A percentile compares a stretch with the other conserved stretches of the same genome.
Evolutionary conservation across 2,888 invertebrate genomes (phyloP).

Genomic region (Nomada ruficornis): DNA sequence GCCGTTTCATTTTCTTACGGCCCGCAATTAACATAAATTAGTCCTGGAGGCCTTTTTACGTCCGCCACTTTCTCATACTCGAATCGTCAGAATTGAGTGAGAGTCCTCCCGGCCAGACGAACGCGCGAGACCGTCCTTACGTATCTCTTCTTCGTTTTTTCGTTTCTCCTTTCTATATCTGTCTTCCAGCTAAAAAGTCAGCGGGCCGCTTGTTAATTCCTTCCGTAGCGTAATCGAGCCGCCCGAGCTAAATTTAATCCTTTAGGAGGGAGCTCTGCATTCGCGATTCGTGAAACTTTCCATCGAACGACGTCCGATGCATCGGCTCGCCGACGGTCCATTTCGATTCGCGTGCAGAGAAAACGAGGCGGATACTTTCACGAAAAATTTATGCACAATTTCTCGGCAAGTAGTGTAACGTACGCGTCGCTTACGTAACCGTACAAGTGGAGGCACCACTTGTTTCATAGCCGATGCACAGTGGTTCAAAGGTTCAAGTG

Average conservation of each 20-base stretch:
- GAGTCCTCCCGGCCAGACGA: conserved; percentile 21
- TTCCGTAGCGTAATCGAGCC: conserved; percentile 24
- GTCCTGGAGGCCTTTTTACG: conserved; percentile 55
- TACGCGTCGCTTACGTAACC: too few relatives aligned
- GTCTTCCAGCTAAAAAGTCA: not conserved
- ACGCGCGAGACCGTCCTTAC: conserved; percentile 29
- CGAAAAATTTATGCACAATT: conserved; percentile 27
- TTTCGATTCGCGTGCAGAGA: too few relatives aligned
- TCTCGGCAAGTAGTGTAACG: too few relatives aligned
- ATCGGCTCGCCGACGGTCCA: too few relatives aligned
- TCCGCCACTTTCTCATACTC: conserved; percentile 63
- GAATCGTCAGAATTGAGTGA: conserved; percentile 27
- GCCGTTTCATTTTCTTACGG: conserved; percentile 49
- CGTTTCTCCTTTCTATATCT: not conserved
- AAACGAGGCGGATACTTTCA: conserved; percentile 39
- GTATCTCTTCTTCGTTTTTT: conserved; percentile 18
- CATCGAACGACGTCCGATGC: not conserved
- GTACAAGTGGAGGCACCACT: too few relatives aligned
- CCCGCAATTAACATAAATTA: conserved; percentile 66
- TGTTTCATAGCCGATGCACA: too few relatives aligned
- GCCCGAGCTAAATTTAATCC: conserved; percentile 24
- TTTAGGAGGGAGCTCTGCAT: not conserved
- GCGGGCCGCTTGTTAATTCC: not conserved
- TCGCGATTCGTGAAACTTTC: conserved; percentile 52
- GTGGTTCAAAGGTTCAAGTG: too few relatives aligned